Base-by-base conservation (phyloP, 2,888 invertebrate species). In the Cheilosia variabilis region DNA sequence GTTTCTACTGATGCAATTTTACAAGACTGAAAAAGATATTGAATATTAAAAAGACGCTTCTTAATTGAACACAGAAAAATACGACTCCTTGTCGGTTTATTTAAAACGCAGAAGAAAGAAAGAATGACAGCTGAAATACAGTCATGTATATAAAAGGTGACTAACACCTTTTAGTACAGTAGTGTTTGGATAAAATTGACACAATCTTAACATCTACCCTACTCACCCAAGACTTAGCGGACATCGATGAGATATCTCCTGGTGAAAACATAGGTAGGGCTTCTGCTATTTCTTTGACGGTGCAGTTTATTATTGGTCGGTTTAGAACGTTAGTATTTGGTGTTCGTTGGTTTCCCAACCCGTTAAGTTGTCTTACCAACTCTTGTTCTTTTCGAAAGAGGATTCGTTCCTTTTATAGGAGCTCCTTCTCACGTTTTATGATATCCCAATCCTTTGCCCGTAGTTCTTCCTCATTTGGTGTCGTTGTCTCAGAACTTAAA, bases 361-460 rank as follows among this genome's bases (percentile, higher is more conserved):
- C 13, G 3, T 45, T 73, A 4, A 63, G 22, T 22, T 73, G 27
- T 3, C 63, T 34, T 0, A 15, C 53, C 24, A 63, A 5, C 10
- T 73, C 72, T 1, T 43, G 53, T 13, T 73, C 73, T 45, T 63
- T 43, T 53, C 4, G 17, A 13, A 73, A 13, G 2, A 63, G 1
- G 2, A 2, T 19, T 17, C 53, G n/a, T 34, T 72, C 53, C 9
- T 62, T 62, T 52, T 53, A 53, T n/a, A 72, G 17, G 1, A 62
- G 31, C 1, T 31, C 15, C 34, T 15, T 10, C 13, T 73, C 55
- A 0, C 53, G 27, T 17, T 27, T 53, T 27, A 63, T 63, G 5
- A 73, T 31, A 2, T 27, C 43, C 73, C 73, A 73, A 24, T 73
- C 62, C 6, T 31, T 62, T 6, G 53, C 55, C 60, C 63, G 41